Evolutionary conservation across 2,113 vertebrate species (phyloP).

Genomic region (Phaetusa simplex): DNA sequence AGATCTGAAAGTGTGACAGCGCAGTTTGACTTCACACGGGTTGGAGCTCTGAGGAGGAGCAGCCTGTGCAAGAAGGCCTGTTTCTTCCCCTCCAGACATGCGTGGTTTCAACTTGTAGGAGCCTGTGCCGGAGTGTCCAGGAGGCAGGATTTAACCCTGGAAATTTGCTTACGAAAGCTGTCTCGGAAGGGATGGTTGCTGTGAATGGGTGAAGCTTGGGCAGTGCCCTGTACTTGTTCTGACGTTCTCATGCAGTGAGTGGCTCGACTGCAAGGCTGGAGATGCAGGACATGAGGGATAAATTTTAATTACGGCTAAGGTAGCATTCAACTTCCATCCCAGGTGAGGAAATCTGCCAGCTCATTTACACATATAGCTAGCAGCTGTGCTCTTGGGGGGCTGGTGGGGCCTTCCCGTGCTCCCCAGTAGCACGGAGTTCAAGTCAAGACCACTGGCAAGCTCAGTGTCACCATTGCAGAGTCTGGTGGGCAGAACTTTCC

Average conservation of each 20-base stretch:
- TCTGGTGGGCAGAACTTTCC: background rate
- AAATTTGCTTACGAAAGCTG: background rate
- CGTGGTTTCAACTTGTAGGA: background rate
- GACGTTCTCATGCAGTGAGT: background rate
- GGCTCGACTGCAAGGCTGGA: background rate
- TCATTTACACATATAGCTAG: accelerated
- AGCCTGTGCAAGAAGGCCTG: accelerated
- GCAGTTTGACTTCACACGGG: background rate
- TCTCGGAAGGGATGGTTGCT: background rate
- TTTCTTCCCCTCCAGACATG: background rate
- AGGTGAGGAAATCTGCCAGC: background rate
- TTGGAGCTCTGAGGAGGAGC: background rate
- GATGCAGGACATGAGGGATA: background rate
- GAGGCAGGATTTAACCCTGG: background rate
- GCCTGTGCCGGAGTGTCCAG: accelerated
- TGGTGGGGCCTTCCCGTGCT: background rate
- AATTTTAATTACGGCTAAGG: background rate
- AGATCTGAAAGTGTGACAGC: background rate
- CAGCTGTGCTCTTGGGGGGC: background rate
- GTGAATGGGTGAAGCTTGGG: background rate
- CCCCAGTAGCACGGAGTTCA: background rate
- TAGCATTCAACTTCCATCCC: background rate
- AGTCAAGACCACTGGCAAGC: background rate
- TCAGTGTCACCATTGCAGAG: background rate
- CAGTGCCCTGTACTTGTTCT: background rate